Evolutionary conservation across 1,140 invertebrate genomes (phyloP), one percentile per base, ranked within the genome.

Genomic region (Leguminivora glycinivorella): DNA sequence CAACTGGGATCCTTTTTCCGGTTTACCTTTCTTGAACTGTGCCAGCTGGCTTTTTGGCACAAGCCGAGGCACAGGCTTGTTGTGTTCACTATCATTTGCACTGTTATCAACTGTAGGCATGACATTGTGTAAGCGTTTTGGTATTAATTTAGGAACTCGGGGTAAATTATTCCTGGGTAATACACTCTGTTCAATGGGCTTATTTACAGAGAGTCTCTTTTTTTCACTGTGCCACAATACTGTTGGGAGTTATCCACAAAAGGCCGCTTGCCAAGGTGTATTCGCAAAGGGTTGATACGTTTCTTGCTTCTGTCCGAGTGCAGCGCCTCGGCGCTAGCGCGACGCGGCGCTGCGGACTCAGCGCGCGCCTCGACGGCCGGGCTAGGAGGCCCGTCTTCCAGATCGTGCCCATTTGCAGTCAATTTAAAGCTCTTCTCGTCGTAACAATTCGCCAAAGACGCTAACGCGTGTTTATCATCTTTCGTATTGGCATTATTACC

Each of bases 1-100:
- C 75, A 90, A 75, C 73, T 88, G 87, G 68, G 86, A 22, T 73
- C 77, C 83, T 72, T 90, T 90, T 84, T 91, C 88, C 76, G 81
- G 68, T 73, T 90, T 90, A 81, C 83, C 74, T 70, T 88, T 90
- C 82, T 89, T 90, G 76, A 79, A 90, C 72, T 89, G 89, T 66
- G 76, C 71, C 75, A 91, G 73, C 75, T 90, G 87, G 68, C 88
- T 89, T 80, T 91, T 91, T 73, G 88, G 89, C 70, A 91, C 87
- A 71, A 91, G 85, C 29, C 89, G 78, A 22, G 89, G 89, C 60
- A 89, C 87, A 24, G 89, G 89, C 80, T 90, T 90, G 58, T 89
- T 83, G 63, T 84, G 78, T 71, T 90, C 88, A 82, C 79, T 86
- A 5, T 84, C 81, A 43, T 80, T 26, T n/a, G 43, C 26, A 56